A percentile compares a stretch with the other conserved stretches of the same genome.
Evolutionary conservation across 2,797 vertebrate species (phyloP).

Genomic region (Tenualosa ilisha): DNA sequence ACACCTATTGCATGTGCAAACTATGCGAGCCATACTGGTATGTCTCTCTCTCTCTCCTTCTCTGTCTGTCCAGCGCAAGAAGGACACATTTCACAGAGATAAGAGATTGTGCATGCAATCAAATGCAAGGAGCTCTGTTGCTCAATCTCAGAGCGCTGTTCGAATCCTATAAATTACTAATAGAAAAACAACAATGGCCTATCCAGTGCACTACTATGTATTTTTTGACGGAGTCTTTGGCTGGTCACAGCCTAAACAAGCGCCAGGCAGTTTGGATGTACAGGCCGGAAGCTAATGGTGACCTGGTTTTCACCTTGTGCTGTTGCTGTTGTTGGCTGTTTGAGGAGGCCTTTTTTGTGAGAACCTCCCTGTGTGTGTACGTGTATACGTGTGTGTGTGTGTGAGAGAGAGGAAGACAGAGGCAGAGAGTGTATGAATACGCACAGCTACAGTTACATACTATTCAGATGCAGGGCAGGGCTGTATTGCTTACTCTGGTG

Average conservation of each 20-base stretch:
- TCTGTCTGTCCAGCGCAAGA: neutral
- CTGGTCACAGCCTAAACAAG: neutral
- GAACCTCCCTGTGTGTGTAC: neutral
- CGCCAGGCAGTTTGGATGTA: neutral
- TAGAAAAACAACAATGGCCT: neutral
- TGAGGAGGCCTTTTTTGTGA: neutral
- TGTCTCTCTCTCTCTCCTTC: neutral
- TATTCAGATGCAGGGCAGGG: conserved; percentile 8
- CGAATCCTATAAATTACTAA: neutral
- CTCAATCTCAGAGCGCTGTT: neutral
- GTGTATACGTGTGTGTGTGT: neutral
- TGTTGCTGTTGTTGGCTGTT: neutral
- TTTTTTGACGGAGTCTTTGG: neutral
- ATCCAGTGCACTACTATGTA: neutral
- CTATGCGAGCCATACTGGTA: neutral
- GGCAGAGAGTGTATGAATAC: neutral
- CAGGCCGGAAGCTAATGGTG: neutral
- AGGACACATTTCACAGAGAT: neutral
- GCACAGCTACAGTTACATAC: conserved; percentile 8
- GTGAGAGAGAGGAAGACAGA: neutral
- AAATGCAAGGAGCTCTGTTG: too few species aligned
- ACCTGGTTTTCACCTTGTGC: neutral
- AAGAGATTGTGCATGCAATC: neutral
- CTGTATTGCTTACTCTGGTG: conserved; percentile 8
- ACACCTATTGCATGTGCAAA: conserved; percentile 1